Base-by-base conservation (phyloP, 2,888 invertebrate genomes). In the Andrena haemorrhoa region DNA sequence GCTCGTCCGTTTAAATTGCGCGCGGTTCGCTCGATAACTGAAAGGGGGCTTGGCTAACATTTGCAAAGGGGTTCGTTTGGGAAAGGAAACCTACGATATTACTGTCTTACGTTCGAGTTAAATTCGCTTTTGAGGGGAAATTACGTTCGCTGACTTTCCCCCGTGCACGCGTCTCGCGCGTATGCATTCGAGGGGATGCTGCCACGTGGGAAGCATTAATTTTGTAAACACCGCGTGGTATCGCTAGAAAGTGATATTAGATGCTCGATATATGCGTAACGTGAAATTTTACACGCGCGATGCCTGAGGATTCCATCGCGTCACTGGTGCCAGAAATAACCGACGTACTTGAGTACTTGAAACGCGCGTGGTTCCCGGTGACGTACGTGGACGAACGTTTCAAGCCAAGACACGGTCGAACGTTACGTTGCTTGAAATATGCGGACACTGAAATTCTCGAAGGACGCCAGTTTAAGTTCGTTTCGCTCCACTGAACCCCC, bases 241-340 rank as follows among this genome's bases (percentile, higher is more conserved):
- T 7, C n/a, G 53, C 33, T 58, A 63, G 31, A 58, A 58, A 60
- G 35, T 49, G 26, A 66, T 53, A 26, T 58, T 47, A 33, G 31
- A 20, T 10, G 65, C 12, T 31, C 20, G 63, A 68, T 51, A 60
- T 12, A 41, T 61, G 65, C 33, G 58, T 49, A 78, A 70, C 72
- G 81, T 77, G 61, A 82, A 81, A 76, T 81, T 86, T 74, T 56
- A 47, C 29, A 26, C 68, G 60, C 35, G 51, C 63, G 60, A 74
- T 61, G 70, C 74, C 63, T 51, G 69, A 79, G 60, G 80, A 66
- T 81, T n/a, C 72, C 56, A 35, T 29, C 66, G 79, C 85, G 87
- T 87, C 82, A 78, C 58, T 60, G 56, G 1, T 7, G 77, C 78
- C 81, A 56, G 71, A 86, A 88, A 88, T 88, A 87, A 78, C 82